phyloP scores from a whole-genome alignment of 1,140 invertebrate species.

The Penaeus chinensis region DNA sequence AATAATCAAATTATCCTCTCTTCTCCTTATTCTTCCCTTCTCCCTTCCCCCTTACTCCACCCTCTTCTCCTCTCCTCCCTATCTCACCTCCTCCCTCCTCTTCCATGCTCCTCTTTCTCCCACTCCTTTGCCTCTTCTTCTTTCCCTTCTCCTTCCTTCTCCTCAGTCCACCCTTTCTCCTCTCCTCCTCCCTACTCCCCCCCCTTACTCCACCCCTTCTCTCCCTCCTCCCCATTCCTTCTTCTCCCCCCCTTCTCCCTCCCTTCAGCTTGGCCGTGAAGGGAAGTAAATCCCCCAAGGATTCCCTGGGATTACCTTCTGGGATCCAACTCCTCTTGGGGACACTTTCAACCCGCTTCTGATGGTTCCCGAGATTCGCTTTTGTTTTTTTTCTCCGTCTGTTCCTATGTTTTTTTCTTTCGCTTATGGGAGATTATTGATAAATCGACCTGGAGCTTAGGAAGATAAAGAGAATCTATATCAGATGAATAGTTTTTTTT shows the following conservation, averaged over 20 bases:
- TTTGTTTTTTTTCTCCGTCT: too few species aligned
- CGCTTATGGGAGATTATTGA: too few species aligned
- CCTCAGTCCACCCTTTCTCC: too few species aligned
- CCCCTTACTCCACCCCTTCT: not conserved
- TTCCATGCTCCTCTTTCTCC: not conserved
- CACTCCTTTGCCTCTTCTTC: not conserved
- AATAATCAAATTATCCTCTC: not conserved
- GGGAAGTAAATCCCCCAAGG: not conserved
- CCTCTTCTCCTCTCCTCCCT: not conserved
- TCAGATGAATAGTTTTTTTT: too few species aligned
- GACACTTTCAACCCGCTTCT: too few species aligned
- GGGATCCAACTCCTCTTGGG: not conserved
- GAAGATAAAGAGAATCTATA: too few species aligned
- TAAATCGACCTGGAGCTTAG: too few species aligned
- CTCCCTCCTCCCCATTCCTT: not conserved
- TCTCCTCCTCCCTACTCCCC: not conserved
- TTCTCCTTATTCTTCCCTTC: not conserved
- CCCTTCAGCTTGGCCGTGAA: slow-evolving; percentile 1
- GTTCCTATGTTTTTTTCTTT: too few species aligned
- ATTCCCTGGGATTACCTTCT: not conserved
- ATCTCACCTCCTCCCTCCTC: not conserved
- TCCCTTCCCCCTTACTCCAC: too few species aligned
- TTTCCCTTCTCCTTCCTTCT: not conserved
- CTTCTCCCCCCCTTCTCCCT: not conserved
- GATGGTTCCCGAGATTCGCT: too few species aligned